Evolutionary conservation across 2,888 invertebrate genomes (phyloP).

Genomic region (Danaus chrysippus): DNA sequence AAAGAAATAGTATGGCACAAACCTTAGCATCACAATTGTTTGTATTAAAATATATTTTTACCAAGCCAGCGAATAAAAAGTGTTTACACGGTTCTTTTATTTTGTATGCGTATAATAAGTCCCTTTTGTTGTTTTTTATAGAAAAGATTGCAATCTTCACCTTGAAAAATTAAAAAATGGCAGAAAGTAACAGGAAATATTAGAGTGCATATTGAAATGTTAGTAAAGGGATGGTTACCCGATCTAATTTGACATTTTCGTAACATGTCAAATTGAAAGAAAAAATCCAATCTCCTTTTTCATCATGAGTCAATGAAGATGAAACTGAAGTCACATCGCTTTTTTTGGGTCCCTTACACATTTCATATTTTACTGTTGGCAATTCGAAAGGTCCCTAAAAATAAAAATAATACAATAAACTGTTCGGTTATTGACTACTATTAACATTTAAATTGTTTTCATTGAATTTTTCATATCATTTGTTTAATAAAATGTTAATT

Average conservation of each 20-base stretch:
- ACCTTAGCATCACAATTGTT: not conserved
- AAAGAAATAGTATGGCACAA: no score
- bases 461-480: no score
- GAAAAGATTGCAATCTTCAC: not conserved
- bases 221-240: not conserved
- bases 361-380: not conserved
- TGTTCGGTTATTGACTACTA: no score
- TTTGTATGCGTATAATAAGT: conserved; percentile 1
- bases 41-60: not conserved
- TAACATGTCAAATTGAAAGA: not conserved
- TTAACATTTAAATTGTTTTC: no score
- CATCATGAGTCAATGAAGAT: not conserved
- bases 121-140: not conserved
- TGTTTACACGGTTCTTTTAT: conserved; percentile 1
- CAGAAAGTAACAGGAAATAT: not conserved
- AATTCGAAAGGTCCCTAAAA: not conserved
- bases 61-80: not conserved
- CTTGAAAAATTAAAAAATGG: not conserved
- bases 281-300: not conserved
- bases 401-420: not conserved
- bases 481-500: no score
- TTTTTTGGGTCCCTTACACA: not conserved
- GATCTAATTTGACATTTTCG: not conserved
- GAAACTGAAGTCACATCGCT: not conserved
- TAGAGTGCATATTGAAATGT: not conserved